Base-by-base conservation (phyloP, 2,113 vertebrate species). In the Isurus oxyrinchus region DNA sequence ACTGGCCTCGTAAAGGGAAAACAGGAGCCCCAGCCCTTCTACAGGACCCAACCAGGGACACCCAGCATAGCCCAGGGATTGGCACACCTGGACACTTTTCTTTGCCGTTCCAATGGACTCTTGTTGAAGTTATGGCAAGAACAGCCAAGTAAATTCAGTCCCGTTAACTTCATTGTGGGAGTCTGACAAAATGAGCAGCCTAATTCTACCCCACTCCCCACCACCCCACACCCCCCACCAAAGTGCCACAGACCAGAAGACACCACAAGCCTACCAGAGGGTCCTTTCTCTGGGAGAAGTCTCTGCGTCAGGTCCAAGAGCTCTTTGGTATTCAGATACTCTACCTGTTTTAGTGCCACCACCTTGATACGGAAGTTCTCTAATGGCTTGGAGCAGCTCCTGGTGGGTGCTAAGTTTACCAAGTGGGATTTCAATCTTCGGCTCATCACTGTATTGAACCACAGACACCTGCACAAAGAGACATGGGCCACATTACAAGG, bases 331-430 rank as follows among this genome's bases (percentile, higher is more conserved):
- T 53, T 95, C 40, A 19, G 94, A 69, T 53, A 55, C 44, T 53
- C 67, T 72, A 95, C 94, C 94, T 95, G 94, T 95, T 35, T 35
- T 31, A 5, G 94, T 95, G 23, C 94, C 94, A 53, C 94, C 94
- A 7, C 25, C n/a, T 35, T 23, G 94, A 35, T 95, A 95, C 27
- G 44, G 94, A 55, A 95, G 94, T 35, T 27, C 94, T 72, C 44
- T 72, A 27, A 95, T 95, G 44, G 94, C 67, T 5, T 63, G 66
- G 66, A 95, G 94, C 49, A 95, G 44, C 4, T 95, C 94, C 67
- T 55, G 66, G 5, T 95, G 67, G 67, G 67, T 95, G 25, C 44
- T 23, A 63, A 95, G 2, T 72, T 35, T 72, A 49, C 67, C 67
- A 35, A 95, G 94, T 72, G 94, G 94, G 16, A 95, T 53, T 53